Evolutionary conservation across 2,888 invertebrate species (phyloP).

Genomic region (Hoplodrina blanda): DNA sequence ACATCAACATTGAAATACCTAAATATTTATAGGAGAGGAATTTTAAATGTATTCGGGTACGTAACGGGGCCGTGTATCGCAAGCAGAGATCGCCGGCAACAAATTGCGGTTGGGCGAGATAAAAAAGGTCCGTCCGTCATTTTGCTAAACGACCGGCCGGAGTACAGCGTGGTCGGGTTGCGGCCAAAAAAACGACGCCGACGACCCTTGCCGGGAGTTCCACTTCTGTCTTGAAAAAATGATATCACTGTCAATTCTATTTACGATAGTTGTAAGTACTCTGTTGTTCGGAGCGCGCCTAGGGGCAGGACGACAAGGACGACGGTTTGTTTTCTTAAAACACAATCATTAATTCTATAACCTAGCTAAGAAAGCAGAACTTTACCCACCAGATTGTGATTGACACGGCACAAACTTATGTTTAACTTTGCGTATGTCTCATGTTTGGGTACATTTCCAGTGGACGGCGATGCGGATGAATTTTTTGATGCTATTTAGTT

Average conservation of each 20-base stretch:
- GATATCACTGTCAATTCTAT: slow-evolving; percentile 82
- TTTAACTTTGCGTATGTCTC: too few relatives aligned
- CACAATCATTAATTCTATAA: neutral
- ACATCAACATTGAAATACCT: slow-evolving; percentile 73
- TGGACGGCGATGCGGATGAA: too few relatives aligned
- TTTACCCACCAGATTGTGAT: too few relatives aligned
- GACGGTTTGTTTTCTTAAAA: neutral
- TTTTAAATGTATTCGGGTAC: slow-evolving; percentile 81
- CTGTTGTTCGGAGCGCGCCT: slow-evolving; percentile 48
- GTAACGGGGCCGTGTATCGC: slow-evolving; percentile 81
- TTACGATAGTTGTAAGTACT: slow-evolving; percentile 72
- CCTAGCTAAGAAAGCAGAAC: too few relatives aligned
- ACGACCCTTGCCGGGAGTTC: slow-evolving; percentile 70
- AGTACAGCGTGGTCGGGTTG: slow-evolving; percentile 76
- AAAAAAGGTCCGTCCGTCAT: slow-evolving; percentile 90
- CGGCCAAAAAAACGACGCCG: slow-evolving; percentile 77
- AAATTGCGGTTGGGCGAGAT: slow-evolving; percentile 89
- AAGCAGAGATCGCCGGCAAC: slow-evolving; percentile 84
- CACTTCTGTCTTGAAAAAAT: slow-evolving; percentile 78
- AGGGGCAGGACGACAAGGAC: slow-evolving; percentile 16
- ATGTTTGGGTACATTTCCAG: too few relatives aligned
- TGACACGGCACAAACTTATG: too few relatives aligned
- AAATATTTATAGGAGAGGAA: slow-evolving; percentile 83
- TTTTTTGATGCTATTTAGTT: too few relatives aligned
- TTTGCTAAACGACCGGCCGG: slow-evolving; percentile 86